Evolutionary conservation across 2,888 invertebrate genomes (phyloP), one percentile per base, ranked within the genome.

Genomic region (Drosophila parthenogenetica): DNA sequence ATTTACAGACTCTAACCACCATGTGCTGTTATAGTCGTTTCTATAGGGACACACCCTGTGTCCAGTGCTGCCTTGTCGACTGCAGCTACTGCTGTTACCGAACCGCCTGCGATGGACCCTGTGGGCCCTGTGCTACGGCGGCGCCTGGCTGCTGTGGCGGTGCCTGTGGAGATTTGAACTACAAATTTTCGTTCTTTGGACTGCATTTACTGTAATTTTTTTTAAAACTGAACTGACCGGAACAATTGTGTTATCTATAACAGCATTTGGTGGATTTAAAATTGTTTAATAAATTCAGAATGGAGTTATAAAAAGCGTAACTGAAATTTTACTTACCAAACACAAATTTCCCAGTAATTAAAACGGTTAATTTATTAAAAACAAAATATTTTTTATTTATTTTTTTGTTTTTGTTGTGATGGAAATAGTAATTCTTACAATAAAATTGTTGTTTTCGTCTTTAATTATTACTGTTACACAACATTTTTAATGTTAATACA

Each of bases 401-500:
- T 78, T 69, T 40, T 50, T 49, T 43, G 53, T 42, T 48, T 59
- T 66, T 55, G 22, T 14, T 60, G 50, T 87, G 80, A 84, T 85
- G 82, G 87, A 84, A 84, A 84, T 84, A 87, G 87, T 87, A 84
- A 82, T 85, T 85, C 77, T 81, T 85, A 84, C 85, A 84, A 70
- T 87, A 79, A 81, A 87, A 83, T 81, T 79, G 83, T 84, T 87
- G 76, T 72, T 70, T 71, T 62, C 61, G 63, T 71, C 69, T 70
- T 82, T 85, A 76, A 82, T 80, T 75, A 74, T 87, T 84, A 82
- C 83, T 84, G 87, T 78, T 86, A 81, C 87, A 81, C 87, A 88
- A 87, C 89, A 85, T 83, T 85, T 88, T 87, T 79, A 73, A 87
- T 87, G 71, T 85, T 83, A 82, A 89, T 90, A 85, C 79, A 85